Base-by-base conservation (phyloP, 92 coral and sea anemone genomes). In the Meandrina meandrites region DNA sequence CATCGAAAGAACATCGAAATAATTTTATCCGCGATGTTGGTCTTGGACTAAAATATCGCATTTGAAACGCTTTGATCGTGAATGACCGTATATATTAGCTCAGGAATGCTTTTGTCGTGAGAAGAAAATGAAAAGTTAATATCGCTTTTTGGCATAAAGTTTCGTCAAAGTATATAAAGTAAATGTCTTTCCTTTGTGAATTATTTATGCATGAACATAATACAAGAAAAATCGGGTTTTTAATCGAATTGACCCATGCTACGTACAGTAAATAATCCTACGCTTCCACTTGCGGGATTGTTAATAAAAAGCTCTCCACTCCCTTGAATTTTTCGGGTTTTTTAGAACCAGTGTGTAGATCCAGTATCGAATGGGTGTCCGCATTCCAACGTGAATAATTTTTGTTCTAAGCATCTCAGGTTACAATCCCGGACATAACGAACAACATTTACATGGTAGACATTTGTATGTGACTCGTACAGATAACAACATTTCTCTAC, bases 131-230 rank as follows among this genome's bases (percentile, higher is more conserved):
- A n/a, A 56, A 14, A 36, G 42, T 31, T 37, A 48, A 47, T 64
- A 14, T 28, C 56, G 50, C 24, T 64, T n/a, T 80, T 40, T 17
- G 69, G 35, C 57, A 24, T 1, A 66, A 18, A 64, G 58, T 67
- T 81, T 42, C 50, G 48, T 36, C 35, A 68, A 68, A 4, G 72
- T n/a, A n/a, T n/a, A 62, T 31, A 24, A 11, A 15, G 53, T 22
- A 34, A 45, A 82, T 32, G 47, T 70, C 86, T 75, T 58, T 56
- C 37, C 4, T 27, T 42, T 19, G 18, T 84, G 14, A 84, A 84
- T 84, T 74, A 84, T 84, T 84, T 16, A 84, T 48, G 48, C 15
- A 34, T 19, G 68, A 45, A 60, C 31, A 60, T 60, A 60, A 67
- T 67, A 7, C 48, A 62, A 50, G 86, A 30, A 72, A 83, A 71